phyloP scores from a whole-genome alignment of 2,888 invertebrate genomes.

The Ametastegia equiseti region DNA sequence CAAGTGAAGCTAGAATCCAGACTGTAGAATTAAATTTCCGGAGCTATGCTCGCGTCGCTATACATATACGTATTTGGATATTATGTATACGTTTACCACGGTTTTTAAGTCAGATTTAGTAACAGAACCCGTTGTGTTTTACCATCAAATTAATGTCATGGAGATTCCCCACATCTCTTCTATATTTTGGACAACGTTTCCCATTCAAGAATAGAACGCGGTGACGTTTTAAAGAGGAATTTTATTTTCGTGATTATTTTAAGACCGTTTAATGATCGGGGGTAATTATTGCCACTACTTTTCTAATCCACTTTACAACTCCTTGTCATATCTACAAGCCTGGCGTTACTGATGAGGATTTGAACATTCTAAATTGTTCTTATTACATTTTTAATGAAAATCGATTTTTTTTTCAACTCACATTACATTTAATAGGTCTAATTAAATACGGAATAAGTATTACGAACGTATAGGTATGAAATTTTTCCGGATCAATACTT shows the following conservation, averaged over 20 bases:
- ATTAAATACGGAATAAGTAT: no score
- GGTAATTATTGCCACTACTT: neutral
- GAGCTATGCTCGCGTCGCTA: neutral
- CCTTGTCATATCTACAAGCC: neutral
- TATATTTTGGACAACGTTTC: neutral
- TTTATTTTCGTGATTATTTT: neutral
- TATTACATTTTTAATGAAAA: no score
- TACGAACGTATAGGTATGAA: no score
- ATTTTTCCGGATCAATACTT: no score
- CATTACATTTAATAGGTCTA: no score
- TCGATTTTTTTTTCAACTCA: no score
- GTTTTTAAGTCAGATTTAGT: neutral
- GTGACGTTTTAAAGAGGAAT: neutral
- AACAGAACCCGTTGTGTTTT: neutral
- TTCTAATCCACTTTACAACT: neutral
- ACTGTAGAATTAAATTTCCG: neutral
- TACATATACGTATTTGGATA: no score
- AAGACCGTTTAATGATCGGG: neutral
- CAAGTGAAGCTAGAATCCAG: neutral
- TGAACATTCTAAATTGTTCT: no score
- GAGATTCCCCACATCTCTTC: neutral
- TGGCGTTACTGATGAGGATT: no score
- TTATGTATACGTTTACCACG: no score
- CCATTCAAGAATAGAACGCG: no score
- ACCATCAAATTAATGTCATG: neutral